phyloP scores from a whole-genome alignment of 2,113 vertebrate species.

The Lipophrys pholis region DNA sequence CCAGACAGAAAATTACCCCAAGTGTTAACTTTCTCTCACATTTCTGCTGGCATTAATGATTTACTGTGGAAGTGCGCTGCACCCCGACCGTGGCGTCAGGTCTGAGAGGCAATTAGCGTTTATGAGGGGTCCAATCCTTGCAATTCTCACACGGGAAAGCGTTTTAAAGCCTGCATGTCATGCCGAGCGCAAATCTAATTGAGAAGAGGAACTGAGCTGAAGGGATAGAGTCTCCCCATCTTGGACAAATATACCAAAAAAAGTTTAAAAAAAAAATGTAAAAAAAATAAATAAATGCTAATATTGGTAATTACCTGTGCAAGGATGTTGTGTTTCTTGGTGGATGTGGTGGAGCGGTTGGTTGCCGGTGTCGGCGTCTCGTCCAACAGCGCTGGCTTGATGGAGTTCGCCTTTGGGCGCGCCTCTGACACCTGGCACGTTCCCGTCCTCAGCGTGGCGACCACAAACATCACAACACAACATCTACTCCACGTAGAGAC shows the following conservation, averaged over 20 bases:
- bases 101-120: slow-evolving; percentile 79
- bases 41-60: slow-evolving; percentile 79
- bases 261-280: too few species aligned
- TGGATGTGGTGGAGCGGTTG: slow-evolving; percentile 85
- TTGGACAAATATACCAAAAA: too few species aligned
- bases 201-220: too few species aligned
- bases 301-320: slow-evolving; percentile 85
- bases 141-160: slow-evolving; percentile 52
- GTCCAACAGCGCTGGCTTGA: slow-evolving; percentile 88
- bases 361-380: slow-evolving; percentile 86
- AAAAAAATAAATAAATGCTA: too few species aligned
- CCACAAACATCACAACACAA: slow-evolving; percentile 87
- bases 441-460: slow-evolving; percentile 88
- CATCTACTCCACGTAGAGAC: slow-evolving; percentile 85
- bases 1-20: slow-evolving; percentile 77
- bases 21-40: slow-evolving; percentile 80
- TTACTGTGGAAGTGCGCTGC: slow-evolving; percentile 69
- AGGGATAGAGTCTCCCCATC: too few species aligned
- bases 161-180: too few species aligned
- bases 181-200: too few species aligned
- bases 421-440: slow-evolving; percentile 86
- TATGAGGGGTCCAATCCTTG: slow-evolving; percentile 71
- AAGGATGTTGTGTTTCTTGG: slow-evolving; percentile 90
- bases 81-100: slow-evolving; percentile 74
- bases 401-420: slow-evolving; percentile 92